Evolutionary conservation across 2,888 invertebrate genomes (phyloP).

Genomic region (Tribolium freemani): DNA sequence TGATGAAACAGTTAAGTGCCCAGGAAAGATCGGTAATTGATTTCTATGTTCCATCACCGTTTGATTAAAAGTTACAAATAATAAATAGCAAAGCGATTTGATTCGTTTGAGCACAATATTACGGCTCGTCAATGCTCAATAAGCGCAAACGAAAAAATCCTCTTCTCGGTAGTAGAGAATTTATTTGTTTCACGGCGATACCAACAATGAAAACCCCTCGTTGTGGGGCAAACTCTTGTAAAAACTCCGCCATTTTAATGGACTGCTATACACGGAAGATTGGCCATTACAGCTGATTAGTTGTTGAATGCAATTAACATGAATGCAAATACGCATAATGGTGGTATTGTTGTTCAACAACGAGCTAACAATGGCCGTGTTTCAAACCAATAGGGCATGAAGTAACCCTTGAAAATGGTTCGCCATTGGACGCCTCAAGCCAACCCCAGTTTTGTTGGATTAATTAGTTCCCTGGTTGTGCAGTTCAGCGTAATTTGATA

Average conservation of each 20-base stretch:
- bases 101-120: conserved; percentile 20
- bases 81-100: conserved; percentile 9
- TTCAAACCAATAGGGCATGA: conserved; percentile 64
- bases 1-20: no score
- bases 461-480: conserved; percentile 61
- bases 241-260: conserved; percentile 57
- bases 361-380: conserved; percentile 63
- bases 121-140: conserved; percentile 20
- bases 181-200: conserved; percentile 4
- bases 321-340: conserved; percentile 63
- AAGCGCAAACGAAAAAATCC: conserved; percentile 13
- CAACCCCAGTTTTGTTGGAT: conserved; percentile 61
- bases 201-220: conserved; percentile 19
- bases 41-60: conserved; percentile 1
- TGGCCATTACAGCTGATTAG: conserved; percentile 59
- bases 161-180: not conserved
- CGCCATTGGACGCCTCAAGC: conserved; percentile 63
- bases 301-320: conserved; percentile 63
- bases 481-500: conserved; percentile 55
- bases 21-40: not conserved
- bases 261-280: conserved; percentile 23
- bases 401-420: conserved; percentile 62
- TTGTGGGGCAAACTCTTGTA: not conserved
- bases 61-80: not conserved
- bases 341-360: conserved; percentile 62